Conservation (phyloP, 2,113 vertebrate genomes). For the Donacobius atricapilla region DNA sequence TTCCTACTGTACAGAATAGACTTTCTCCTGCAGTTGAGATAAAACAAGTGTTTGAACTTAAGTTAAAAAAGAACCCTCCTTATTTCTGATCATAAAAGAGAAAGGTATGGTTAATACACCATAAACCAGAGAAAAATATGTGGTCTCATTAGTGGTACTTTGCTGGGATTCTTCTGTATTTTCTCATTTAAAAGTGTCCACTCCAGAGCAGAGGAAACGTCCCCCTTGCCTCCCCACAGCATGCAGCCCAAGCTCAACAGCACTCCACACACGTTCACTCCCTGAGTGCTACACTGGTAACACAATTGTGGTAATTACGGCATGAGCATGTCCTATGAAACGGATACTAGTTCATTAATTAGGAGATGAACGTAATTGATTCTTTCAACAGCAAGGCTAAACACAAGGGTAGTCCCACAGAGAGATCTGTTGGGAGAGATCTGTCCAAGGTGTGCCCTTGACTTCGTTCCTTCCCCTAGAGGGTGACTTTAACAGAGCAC, state of each 20-base stretch:
- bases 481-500: background rate
- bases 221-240: background rate
- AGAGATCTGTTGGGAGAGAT: background rate
- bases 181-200: background rate
- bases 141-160: background rate
- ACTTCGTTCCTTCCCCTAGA: background rate
- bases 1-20: background rate
- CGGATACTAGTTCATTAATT: conserved; percentile 47
- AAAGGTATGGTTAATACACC: background rate
- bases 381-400: conserved; percentile 47
- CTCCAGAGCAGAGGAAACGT: background rate
- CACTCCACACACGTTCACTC: background rate
- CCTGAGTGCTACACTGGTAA: background rate
- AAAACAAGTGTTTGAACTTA: background rate
- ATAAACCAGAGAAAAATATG: background rate
- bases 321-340: conserved; percentile 33
- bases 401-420: conserved; percentile 5
- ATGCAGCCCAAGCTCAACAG: background rate
- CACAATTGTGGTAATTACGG: background rate
- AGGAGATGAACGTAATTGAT: conserved; percentile 52
- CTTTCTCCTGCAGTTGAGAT: background rate
- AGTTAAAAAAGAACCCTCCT: background rate
- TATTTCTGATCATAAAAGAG: background rate
- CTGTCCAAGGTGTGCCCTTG: conserved; percentile 36
- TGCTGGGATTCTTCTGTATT: background rate